Conservation (phyloP, 2,113 vertebrate genomes). For the Cavia porcellus region DNA sequence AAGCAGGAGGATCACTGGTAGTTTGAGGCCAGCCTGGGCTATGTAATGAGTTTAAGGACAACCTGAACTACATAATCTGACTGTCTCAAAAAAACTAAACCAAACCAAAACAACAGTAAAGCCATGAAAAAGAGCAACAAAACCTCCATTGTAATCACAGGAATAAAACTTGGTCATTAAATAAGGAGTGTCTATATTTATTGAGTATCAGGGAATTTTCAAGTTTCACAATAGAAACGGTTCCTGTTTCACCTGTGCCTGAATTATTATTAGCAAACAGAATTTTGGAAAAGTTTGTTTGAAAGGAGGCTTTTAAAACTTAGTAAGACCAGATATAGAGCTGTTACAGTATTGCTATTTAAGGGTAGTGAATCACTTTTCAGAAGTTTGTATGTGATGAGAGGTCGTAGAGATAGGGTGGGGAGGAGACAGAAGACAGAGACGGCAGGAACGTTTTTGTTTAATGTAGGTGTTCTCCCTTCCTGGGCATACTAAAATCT, state of each 20-base stretch:
- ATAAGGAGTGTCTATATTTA: not conserved
- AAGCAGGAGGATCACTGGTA: not conserved
- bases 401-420: not conserved
- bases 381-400: not conserved
- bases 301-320: constrained; percentile 29
- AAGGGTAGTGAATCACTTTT: not conserved
- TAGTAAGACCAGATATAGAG: not conserved
- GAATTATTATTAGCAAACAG: constrained; percentile 22
- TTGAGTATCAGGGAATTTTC: not conserved
- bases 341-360: constrained; percentile 23
- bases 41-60: not conserved
- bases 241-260: not conserved
- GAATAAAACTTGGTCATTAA: not conserved
- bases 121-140: not conserved
- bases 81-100: not conserved
- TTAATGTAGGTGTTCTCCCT: not conserved
- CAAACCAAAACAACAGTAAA: not conserved
- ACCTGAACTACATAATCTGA: not conserved
- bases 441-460: not conserved
- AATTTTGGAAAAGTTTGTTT: constrained; percentile 21
- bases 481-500: not conserved
- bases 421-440: not conserved
- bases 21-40: not conserved
- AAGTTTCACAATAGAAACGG: not conserved
- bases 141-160: not conserved